Percentiles rank a stretch among this genome's conserved stretches.
Evolutionary conservation across 1,140 invertebrate species (phyloP).

Genomic region (Campodea augens): DNA sequence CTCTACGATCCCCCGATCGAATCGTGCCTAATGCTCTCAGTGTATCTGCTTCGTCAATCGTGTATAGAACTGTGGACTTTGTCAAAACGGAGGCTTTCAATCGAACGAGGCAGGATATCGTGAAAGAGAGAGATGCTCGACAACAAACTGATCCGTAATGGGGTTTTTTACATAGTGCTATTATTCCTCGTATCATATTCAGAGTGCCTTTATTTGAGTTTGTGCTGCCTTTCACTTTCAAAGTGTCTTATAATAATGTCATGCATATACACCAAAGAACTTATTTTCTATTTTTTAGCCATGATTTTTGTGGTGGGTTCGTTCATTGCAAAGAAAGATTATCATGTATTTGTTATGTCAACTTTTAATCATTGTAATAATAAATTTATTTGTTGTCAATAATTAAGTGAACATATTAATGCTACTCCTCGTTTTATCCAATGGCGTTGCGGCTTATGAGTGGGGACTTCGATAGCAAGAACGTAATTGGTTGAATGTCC

Average conservation of each 20-base stretch:
- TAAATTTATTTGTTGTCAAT: slow-evolving; percentile 25
- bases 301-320: too few relatives aligned
- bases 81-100: slow-evolving; percentile 79
- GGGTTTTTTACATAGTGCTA: too few relatives aligned
- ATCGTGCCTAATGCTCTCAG: not conserved
- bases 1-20: not conserved
- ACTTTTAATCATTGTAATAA: too few relatives aligned
- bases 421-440: slow-evolving; percentile 64
- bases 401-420: slow-evolving; percentile 51
- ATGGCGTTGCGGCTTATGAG: slow-evolving; percentile 35
- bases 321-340: too few relatives aligned
- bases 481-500: slow-evolving; percentile 65
- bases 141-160: too few relatives aligned
- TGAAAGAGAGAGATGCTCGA: slow-evolving; percentile 35
- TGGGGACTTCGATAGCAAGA: slow-evolving; percentile 43
- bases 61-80: slow-evolving; percentile 81
- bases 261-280: too few relatives aligned
- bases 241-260: too few relatives aligned
- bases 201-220: too few relatives aligned
- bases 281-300: too few relatives aligned
- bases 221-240: too few relatives aligned
- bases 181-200: too few relatives aligned
- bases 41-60: slow-evolving; percentile 17
- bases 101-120: slow-evolving; percentile 58
- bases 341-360: too few relatives aligned